phyloP scores from a whole-genome alignment of 2,888 invertebrate genomes.

The Drosophila greeni region DNA sequence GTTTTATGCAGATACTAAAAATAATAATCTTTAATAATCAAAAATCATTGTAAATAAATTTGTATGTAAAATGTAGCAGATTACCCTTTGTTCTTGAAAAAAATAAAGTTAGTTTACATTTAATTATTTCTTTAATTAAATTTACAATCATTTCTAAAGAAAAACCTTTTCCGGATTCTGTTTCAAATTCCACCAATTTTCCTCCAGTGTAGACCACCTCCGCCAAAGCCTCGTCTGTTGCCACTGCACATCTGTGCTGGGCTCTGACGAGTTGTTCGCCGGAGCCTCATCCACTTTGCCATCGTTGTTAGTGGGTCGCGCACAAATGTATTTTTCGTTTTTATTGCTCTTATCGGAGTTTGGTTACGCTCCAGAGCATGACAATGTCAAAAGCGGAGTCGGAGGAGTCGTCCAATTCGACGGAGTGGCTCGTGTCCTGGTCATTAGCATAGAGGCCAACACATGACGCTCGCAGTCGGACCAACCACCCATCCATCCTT shows the following conservation, averaged over 20 bases:
- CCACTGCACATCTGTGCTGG: slow-evolving; percentile 52
- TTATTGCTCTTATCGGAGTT: slow-evolving; percentile 77
- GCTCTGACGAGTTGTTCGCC: slow-evolving; percentile 36
- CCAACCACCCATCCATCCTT: slow-evolving; percentile 15
- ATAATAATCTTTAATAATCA: too few relatives aligned
- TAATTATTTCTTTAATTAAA: not conserved
- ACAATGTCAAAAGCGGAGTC: slow-evolving; percentile 58
- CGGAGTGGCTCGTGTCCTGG: slow-evolving; percentile 45
- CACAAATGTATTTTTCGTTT: slow-evolving; percentile 63
- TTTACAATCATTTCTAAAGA: rapidly evolving
- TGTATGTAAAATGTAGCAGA: too few relatives aligned
- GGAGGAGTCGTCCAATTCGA: slow-evolving; percentile 37
- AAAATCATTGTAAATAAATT: too few relatives aligned
- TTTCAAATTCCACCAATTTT: not conserved
- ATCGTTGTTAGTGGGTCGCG: slow-evolving; percentile 51
- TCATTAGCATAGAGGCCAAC: slow-evolving; percentile 60
- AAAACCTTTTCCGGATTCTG: too few relatives aligned
- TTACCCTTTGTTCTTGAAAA: too few relatives aligned
- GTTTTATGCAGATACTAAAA: not conserved
- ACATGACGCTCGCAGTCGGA: slow-evolving; percentile 50
- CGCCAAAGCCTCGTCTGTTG: slow-evolving; percentile 23
- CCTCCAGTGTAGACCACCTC: slow-evolving; percentile 43
- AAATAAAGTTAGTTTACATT: too few relatives aligned
- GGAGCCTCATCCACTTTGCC: slow-evolving; percentile 47
- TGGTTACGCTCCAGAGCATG: slow-evolving; percentile 75